phyloP scores from a whole-genome alignment of 2,888 invertebrate genomes.

The Tachina grossa region DNA sequence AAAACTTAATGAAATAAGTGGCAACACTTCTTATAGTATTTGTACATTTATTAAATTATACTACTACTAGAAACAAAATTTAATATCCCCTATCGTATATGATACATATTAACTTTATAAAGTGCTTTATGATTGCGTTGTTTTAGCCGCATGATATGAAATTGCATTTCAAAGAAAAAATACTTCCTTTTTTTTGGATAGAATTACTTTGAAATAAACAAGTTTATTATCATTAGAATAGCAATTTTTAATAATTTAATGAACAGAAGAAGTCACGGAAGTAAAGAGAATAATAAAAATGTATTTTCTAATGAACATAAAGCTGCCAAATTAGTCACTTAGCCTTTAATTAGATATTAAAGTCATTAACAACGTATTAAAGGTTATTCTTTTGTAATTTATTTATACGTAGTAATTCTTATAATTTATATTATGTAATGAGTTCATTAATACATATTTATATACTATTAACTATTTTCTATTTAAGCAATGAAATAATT shows the following conservation, averaged over 20 bases:
- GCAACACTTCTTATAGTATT: too few species aligned
- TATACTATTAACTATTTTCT: too few species aligned
- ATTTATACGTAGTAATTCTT: too few species aligned
- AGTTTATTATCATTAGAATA: constrained; percentile 12
- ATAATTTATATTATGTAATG: too few species aligned
- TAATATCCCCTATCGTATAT: too few species aligned
- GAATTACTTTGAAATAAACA: constrained; percentile 7
- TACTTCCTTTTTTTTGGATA: constrained; percentile 2
- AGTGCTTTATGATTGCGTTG: too few species aligned
- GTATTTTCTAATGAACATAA: not conserved
- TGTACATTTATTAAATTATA: too few species aligned
- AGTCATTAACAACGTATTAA: not conserved
- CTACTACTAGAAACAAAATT: too few species aligned
- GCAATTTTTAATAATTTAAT: constrained; percentile 5
- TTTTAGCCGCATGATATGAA: not conserved
- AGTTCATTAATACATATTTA: too few species aligned
- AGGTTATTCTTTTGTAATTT: not conserved
- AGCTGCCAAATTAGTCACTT: not conserved
- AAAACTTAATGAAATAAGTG: too few species aligned
- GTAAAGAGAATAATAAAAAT: not conserved
- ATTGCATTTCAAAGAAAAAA: not conserved
- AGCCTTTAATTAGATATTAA: not conserved
- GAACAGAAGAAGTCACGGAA: not conserved
- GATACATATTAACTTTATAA: too few species aligned
- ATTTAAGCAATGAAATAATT: too few species aligned